Conservation (phyloP, 2,113 vertebrate genomes). For the Coregonus clupeaformis region DNA sequence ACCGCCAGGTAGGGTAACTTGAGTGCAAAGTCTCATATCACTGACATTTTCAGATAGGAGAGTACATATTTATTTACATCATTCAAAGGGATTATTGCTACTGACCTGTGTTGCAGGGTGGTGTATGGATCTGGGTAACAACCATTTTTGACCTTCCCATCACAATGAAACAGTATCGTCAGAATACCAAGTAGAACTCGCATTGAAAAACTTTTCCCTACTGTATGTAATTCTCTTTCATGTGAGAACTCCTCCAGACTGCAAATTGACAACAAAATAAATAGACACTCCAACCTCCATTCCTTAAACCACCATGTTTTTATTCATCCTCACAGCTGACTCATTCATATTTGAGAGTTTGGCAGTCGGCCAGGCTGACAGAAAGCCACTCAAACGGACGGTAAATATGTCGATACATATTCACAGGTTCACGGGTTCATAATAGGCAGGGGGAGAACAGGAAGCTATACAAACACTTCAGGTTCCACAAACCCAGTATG, state of each 20-base stretch:
- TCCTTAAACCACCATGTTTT: conserved; percentile 36
- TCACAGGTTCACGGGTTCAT: conserved; percentile 48
- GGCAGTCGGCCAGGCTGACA: conserved; percentile 48
- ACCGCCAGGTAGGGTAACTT: conserved; percentile 28
- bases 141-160: neutral
- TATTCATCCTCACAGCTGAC: conserved; percentile 35
- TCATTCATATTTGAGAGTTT: conserved; percentile 56
- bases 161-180: neutral
- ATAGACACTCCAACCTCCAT: conserved; percentile 39
- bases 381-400: conserved; percentile 49
- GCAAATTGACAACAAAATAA: conserved; percentile 45
- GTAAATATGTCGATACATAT: conserved; percentile 42
- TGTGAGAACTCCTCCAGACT: conserved; percentile 42
- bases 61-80: neutral
- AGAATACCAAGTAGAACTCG: too few relatives aligned
- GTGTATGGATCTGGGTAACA: neutral
- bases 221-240: conserved; percentile 37
- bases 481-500: conserved; percentile 3
- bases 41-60: conserved; percentile 41
- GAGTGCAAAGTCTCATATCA: neutral
- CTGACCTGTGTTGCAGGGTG: neutral
- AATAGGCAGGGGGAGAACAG: conserved; percentile 29
- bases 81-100: neutral
- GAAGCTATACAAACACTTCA: conserved; percentile 24
- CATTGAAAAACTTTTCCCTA: conserved; percentile 19